Conservation (phyloP, 2,797 vertebrate genomes). For the Urosaurus nigricauda region DNA sequence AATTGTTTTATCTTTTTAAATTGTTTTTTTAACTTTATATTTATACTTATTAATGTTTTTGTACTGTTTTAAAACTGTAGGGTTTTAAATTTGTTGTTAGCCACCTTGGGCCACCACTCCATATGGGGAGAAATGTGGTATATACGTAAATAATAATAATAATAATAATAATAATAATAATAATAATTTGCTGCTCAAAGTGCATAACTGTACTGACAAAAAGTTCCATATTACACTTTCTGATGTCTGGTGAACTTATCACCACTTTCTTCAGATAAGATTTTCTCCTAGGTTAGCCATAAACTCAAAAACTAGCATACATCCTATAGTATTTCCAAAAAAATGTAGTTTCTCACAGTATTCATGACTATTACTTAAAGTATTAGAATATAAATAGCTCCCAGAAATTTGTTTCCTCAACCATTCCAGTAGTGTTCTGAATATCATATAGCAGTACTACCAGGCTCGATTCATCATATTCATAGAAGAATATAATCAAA, state of each 20-base stretch:
- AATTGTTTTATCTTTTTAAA: no score
- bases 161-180: no score
- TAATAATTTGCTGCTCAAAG: neutral
- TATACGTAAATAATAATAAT: no score
- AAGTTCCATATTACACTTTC: neutral
- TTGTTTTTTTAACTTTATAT: no score
- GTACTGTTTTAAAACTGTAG: no score
- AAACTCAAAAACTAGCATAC: neutral
- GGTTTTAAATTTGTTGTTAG: no score
- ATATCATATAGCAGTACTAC: neutral
- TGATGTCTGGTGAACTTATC: neutral
- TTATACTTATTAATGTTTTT: no score
- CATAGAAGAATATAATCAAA: constrained; percentile 2
- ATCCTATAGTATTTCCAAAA: neutral
- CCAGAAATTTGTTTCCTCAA: neutral
- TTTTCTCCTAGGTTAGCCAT: neutral
- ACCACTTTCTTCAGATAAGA: neutral
- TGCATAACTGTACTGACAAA: neutral
- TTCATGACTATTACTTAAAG: neutral
- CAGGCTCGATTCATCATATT: constrained; percentile 5
- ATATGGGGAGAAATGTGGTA: no score
- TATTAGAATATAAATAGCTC: constrained; percentile 5
- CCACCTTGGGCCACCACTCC: no score
- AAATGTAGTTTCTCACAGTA: neutral
- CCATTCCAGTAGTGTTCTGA: neutral